These are phyloP conservation scores for Globia sparganii DNA, from an alignment of 2,888 invertebrate species.

Conservation along the genomic window DNA sequence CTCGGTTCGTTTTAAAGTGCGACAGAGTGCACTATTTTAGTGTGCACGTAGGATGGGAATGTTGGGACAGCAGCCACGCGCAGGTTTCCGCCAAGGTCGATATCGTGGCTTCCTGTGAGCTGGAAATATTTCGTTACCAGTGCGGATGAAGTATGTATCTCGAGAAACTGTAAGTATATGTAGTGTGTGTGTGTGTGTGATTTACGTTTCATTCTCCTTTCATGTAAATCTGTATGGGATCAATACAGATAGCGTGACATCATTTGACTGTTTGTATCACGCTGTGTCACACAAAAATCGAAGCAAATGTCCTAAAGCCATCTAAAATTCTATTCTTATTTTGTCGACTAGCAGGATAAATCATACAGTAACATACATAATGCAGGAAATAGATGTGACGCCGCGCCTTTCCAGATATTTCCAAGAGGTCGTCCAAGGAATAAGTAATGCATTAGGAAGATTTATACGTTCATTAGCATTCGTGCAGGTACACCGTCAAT, in stretches of 20 bases:
- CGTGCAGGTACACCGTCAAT: conserved; percentile 78
- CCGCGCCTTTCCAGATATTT: conserved; percentile 73
- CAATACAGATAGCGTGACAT: conserved; percentile 22
- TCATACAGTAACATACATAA: conserved; percentile 65
- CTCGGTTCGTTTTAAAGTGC: conserved; percentile 23
- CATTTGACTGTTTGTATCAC: conserved; percentile 19
- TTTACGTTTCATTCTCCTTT: neutral
- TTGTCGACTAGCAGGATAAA: conserved; percentile 56
- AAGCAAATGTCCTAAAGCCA: conserved; percentile 20
- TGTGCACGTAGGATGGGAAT: conserved; percentile 52
- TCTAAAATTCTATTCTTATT: conserved; percentile 37
- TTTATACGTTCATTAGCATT: conserved; percentile 78
- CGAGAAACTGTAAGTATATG: neutral
- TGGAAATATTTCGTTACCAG: conserved; percentile 59
- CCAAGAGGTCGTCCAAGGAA: conserved; percentile 73
- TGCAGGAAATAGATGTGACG: conserved; percentile 69
- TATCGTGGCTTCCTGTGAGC: conserved; percentile 76
- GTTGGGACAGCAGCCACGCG: conserved; percentile 63
- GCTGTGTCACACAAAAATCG: conserved; percentile 20
- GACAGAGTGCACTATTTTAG: conserved; percentile 45
- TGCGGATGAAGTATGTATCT: conserved; percentile 23
- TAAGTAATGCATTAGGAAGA: conserved; percentile 72
- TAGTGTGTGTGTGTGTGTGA: neutral
- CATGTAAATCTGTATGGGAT: neutral
- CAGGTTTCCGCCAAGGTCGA: conserved; percentile 75